A percentile compares a stretch with the other conserved stretches of the same genome.
phyloP scores from a whole-genome alignment of 2,888 invertebrate genomes.

The Mythimna lalbum region DNA sequence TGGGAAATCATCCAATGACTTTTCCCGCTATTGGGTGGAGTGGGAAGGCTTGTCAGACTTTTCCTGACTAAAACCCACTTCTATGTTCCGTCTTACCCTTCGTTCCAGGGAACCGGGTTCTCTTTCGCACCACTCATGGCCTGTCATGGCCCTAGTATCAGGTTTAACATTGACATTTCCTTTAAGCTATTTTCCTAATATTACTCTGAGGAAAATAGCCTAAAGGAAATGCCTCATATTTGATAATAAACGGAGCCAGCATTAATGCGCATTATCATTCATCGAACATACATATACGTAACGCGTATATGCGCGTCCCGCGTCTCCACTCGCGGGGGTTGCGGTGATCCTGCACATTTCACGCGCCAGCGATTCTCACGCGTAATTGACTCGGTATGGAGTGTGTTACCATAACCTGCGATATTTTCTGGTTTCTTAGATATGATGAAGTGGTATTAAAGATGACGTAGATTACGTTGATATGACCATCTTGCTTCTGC shows the following conservation, averaged over 20 bases:
- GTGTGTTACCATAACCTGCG: slow-evolving; percentile 5
- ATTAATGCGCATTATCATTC: slow-evolving; percentile 38
- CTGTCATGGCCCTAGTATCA: too few species aligned
- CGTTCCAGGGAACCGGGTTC: too few species aligned
- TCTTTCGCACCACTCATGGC: too few species aligned
- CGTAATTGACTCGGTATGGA: slow-evolving; percentile 41
- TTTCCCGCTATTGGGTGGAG: too few species aligned
- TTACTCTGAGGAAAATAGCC: too few species aligned
- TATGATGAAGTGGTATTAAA: not conserved
- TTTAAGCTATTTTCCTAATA: slow-evolving; percentile 5
- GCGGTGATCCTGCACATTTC: slow-evolving; percentile 54
- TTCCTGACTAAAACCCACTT: too few species aligned
- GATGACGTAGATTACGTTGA: not conserved
- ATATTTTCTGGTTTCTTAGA: not conserved
- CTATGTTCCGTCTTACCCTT: too few species aligned
- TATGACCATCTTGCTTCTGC: not conserved
- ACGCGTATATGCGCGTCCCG: slow-evolving; percentile 7
- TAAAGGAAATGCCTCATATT: too few species aligned
- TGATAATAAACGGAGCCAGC: slow-evolving; percentile 17
- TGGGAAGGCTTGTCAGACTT: too few species aligned
- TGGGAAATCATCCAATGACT: too few species aligned
- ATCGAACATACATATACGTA: not conserved
- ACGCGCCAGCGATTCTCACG: slow-evolving; percentile 27
- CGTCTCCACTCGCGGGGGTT: slow-evolving; percentile 16
- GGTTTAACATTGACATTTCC: too few species aligned